Conservation (phyloP, 1,140 invertebrate genomes). For the Conus ventricosus region DNA sequence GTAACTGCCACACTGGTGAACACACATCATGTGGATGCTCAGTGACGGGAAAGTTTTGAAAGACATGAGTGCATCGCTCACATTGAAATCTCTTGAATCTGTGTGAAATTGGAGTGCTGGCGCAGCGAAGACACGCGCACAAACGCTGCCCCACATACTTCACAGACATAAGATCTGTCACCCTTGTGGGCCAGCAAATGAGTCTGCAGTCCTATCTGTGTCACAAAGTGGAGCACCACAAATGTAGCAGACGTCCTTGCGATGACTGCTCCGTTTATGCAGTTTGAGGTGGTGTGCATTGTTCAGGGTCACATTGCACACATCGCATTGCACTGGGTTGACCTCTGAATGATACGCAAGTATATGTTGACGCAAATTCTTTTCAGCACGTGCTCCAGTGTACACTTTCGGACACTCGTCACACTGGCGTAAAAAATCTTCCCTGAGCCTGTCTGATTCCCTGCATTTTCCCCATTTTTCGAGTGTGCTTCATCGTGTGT, state of each 20-base stretch:
- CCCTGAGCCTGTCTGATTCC: neutral
- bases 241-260: neutral
- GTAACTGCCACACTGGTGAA: neutral
- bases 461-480: neutral
- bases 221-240: neutral
- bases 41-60: neutral
- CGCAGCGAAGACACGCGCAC: neutral
- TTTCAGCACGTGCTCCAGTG: neutral
- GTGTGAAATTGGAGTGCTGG: neutral
- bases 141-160: conserved; percentile 13
- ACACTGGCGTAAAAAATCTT: neutral
- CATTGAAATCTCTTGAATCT: neutral
- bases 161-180: neutral
- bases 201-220: neutral
- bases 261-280: neutral
- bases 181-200: conserved; percentile 15
- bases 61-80: neutral
- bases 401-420: neutral
- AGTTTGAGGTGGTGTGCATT: neutral
- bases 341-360: neutral
- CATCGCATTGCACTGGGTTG: neutral
- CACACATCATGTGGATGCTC: neutral
- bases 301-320: neutral
- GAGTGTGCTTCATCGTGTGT: neutral
- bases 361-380: neutral